phyloP scores from a whole-genome alignment of 2,113 vertebrate genomes.

The Plectropomus leopardus region DNA sequence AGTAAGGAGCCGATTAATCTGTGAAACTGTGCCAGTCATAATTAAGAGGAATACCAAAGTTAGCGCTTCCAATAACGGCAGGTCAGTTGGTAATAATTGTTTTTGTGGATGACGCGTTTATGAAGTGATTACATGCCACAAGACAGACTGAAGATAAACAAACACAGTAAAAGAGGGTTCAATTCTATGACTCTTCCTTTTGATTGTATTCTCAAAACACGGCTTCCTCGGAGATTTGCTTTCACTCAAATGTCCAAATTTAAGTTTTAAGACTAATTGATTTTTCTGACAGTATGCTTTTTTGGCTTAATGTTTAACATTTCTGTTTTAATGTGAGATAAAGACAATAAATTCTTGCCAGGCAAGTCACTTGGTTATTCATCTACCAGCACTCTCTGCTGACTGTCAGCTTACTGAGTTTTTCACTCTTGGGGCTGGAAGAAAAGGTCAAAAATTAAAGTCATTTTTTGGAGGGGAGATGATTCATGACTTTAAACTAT shows the following conservation, averaged over 20 bases:
- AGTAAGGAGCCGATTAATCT: conserved; percentile 25
- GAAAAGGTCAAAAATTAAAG: too few species aligned
- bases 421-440: too few species aligned
- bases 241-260: background rate
- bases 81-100: conserved; percentile 29
- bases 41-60: conserved; percentile 24
- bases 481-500: too few species aligned
- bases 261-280: background rate
- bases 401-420: too few species aligned
- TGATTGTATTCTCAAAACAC: background rate
- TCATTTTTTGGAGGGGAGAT: too few species aligned
- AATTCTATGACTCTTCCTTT: background rate
- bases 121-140: background rate
- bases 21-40: conserved; percentile 21
- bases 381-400: background rate
- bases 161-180: background rate
- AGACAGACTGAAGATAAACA: background rate
- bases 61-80: background rate
- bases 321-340: background rate
- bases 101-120: background rate
- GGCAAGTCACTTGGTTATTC: background rate
- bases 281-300: background rate
- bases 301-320: background rate
- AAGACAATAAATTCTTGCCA: background rate
- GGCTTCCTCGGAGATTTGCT: background rate